Evolutionary conservation across 2,113 vertebrate genomes (phyloP).

Genomic region (Mirza zaza): DNA sequence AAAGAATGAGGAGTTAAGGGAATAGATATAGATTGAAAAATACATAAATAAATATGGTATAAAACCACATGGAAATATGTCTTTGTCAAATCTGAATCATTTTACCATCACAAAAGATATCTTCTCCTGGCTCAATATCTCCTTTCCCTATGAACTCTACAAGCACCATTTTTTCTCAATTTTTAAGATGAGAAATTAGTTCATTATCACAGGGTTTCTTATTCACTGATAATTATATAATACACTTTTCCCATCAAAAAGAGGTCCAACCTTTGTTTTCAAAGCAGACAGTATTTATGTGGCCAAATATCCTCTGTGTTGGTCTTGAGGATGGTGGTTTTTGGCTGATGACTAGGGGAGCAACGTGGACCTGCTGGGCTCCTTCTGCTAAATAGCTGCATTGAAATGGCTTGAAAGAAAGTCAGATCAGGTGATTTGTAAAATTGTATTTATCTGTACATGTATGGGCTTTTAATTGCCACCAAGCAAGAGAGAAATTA

Average conservation of each 20-base stretch:
- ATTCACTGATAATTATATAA: constrained; percentile 20
- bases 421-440: constrained; percentile 34
- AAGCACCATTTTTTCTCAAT: constrained; percentile 42
- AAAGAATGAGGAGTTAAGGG: neutral
- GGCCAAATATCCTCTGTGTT: neutral
- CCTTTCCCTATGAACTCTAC: neutral
- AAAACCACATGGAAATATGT: constrained; percentile 28
- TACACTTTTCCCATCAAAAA: constrained; percentile 1
- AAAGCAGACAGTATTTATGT: neutral
- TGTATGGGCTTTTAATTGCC: constrained; percentile 61
- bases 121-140: constrained; percentile 49
- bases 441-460: constrained; percentile 72
- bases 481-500: constrained; percentile 54
- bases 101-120: constrained; percentile 30
- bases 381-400: constrained; percentile 16
- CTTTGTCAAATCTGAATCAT: constrained; percentile 37
- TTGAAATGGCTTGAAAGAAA: constrained; percentile 40
- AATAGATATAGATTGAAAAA: constrained; percentile 37
- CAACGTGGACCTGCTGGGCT: neutral
- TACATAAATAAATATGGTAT: constrained; percentile 58
- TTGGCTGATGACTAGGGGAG: neutral
- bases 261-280: constrained; percentile 1
- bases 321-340: constrained; percentile 34
- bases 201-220: neutral
- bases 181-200: constrained; percentile 62